phyloP scores from a whole-genome alignment of 2,888 invertebrate species.

The Leucophenga montana region DNA sequence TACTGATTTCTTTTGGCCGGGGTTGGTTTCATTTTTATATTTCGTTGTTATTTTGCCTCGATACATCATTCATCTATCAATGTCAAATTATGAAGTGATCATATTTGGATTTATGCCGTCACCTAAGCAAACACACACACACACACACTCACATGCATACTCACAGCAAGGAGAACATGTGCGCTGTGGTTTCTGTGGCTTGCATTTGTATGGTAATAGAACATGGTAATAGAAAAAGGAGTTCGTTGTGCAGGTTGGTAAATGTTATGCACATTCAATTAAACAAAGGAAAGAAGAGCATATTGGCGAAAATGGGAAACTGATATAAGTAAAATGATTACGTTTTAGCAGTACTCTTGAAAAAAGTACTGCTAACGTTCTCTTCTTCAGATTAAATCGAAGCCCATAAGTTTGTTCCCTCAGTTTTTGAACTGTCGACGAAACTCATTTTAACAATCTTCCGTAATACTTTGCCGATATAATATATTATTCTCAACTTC shows the following conservation, averaged over 20 bases:
- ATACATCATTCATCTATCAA: conserved; percentile 72
- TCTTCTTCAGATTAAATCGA: too few relatives aligned
- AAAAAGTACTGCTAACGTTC: too few relatives aligned
- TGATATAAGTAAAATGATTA: too few relatives aligned
- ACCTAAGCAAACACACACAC: conserved; percentile 32
- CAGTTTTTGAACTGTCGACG: too few relatives aligned
- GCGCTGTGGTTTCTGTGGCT: background rate
- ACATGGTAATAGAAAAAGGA: background rate
- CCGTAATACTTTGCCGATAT: too few relatives aligned
- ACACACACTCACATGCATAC: conserved; percentile 37
- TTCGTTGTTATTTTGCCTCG: conserved; percentile 35
- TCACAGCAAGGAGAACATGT: conserved; percentile 4
- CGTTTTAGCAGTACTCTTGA: too few relatives aligned
- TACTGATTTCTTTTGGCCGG: conserved; percentile 37
- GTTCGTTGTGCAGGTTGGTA: background rate
- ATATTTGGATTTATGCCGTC: conserved; percentile 72
- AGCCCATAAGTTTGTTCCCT: too few relatives aligned
- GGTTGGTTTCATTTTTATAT: conserved; percentile 47
- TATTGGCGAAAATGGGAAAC: too few relatives aligned
- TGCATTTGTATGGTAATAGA: conserved; percentile 2
- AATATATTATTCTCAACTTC: too few relatives aligned
- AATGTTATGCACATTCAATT: conserved; percentile 1
- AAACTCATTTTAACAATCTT: too few relatives aligned
- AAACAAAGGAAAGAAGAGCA: too few relatives aligned
- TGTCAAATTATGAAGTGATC: conserved; percentile 74